Base-by-base conservation (phyloP, 2,797 vertebrate species). In the Pygocentrus nattereri region DNA sequence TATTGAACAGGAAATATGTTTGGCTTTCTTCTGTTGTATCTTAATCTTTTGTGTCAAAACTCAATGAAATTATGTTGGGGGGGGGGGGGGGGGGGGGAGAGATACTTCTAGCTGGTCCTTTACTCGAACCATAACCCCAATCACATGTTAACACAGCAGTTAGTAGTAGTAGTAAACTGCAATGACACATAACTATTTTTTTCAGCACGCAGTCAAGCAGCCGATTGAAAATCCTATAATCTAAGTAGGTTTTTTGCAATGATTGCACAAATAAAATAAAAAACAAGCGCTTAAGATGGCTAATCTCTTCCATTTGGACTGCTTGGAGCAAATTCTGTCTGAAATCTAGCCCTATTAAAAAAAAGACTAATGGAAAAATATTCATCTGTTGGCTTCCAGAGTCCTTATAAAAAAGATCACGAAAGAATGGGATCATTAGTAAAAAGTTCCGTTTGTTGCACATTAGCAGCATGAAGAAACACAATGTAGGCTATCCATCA, bases 221-320 rank as follows among this genome's bases (percentile, higher is more conserved):
- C 49, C 47, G 68, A 38, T 68, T 65, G 75, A 52, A 82, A 81
- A 83, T 79, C 70, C 31, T 30, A 79, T 78, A 69, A 81, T 75
- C n/a, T 69, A 15, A 67, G 30, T 13, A 64, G 21, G 50, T 76
- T 84, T 82, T 62, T 81, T 31, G 38, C 34, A 74, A 80, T 61
- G 67, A 74, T 84, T 44, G 23, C 74, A n/a, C n/a, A n/a, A n/a
- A n/a, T n/a, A n/a, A n/a, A n/a, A n/a, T n/a, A n/a, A 79, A n/a
- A 52, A 44, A 47, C 68, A 59, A 30, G 25, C 4, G 10, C 78
- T 86, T 80, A 76, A 59, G 38, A 59, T 15, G 10, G 65, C 31
- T 78, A 59, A 82, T 78, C 83, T 47, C 82, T 85, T 85, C 81
- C 85, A 85, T 81, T 84, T 75, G 70, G 70, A 78, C 25, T 23